These are phyloP conservation scores for Haliclystus octoradiatus DNA, from an alignment of 30 jellyfish, hydroid and myxozoan species.

Conservation along the genomic window DNA sequence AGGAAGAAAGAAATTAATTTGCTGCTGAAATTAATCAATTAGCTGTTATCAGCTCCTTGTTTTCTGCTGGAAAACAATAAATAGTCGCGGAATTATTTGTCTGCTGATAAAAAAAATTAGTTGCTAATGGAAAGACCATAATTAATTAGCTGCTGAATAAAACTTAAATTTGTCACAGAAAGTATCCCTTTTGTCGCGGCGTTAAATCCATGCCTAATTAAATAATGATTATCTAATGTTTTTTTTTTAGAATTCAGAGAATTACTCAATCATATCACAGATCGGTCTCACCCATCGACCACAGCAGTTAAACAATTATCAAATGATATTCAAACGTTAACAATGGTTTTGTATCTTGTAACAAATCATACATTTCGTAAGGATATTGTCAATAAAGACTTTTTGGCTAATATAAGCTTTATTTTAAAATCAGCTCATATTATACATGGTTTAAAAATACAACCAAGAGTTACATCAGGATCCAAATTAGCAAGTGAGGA, in stretches of 20 bases:
- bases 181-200: too few species aligned
- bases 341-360: conserved; percentile 53
- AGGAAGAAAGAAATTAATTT: too few species aligned
- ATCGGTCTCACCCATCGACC: conserved; percentile 83
- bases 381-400: conserved; percentile 30
- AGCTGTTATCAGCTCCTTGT: too few species aligned
- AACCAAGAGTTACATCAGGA: not conserved
- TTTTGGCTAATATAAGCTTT: conserved; percentile 42
- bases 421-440: conserved; percentile 1
- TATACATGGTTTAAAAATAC: not conserved
- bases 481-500: conserved; percentile 27
- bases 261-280: conserved; percentile 47
- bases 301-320: conserved; percentile 63
- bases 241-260: conserved; percentile 40
- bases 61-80: too few species aligned
- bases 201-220: too few species aligned
- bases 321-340: conserved; percentile 35
- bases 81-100: too few species aligned
- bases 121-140: too few species aligned
- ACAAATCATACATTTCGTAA: conserved; percentile 81
- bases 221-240: not conserved
- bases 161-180: too few species aligned
- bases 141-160: too few species aligned
- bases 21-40: too few species aligned
- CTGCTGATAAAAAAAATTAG: too few species aligned